phyloP scores from a whole-genome alignment of 2,797 vertebrate genomes.

The Hozukius guyotensis region DNA sequence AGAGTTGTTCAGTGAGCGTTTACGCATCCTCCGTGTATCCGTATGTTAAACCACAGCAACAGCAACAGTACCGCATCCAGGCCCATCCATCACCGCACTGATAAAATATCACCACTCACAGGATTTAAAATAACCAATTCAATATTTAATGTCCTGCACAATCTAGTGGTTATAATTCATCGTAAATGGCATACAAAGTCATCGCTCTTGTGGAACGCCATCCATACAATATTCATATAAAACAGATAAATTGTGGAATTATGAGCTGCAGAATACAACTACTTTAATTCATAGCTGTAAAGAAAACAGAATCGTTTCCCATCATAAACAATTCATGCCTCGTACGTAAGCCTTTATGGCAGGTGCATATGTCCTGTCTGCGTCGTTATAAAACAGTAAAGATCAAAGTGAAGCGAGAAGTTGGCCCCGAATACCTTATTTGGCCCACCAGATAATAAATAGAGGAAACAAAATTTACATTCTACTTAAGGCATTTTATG shows the following conservation, averaged over 20 bases:
- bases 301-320: conserved; percentile 1
- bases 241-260: conserved; percentile 38
- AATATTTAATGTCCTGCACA: conserved; percentile 62
- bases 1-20: conserved; percentile 67
- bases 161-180: conserved; percentile 34
- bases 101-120: conserved; percentile 62
- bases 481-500: background rate
- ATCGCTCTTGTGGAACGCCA: conserved; percentile 6
- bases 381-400: background rate
- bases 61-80: conserved; percentile 33
- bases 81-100: conserved; percentile 32
- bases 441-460: background rate
- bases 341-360: background rate
- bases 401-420: background rate
- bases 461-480: background rate
- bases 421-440: background rate
- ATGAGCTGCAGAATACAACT: conserved; percentile 17
- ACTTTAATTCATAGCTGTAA: conserved; percentile 2
- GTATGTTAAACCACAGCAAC: conserved; percentile 31
- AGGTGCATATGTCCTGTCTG: background rate
- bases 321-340: conserved; percentile 12
- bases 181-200: conserved; percentile 30
- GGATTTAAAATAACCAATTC: conserved; percentile 50
- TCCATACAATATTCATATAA: conserved; percentile 42
- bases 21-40: conserved; percentile 36